Conservation (phyloP, 2,888 invertebrate genomes). For the Charanyca ferruginea region DNA sequence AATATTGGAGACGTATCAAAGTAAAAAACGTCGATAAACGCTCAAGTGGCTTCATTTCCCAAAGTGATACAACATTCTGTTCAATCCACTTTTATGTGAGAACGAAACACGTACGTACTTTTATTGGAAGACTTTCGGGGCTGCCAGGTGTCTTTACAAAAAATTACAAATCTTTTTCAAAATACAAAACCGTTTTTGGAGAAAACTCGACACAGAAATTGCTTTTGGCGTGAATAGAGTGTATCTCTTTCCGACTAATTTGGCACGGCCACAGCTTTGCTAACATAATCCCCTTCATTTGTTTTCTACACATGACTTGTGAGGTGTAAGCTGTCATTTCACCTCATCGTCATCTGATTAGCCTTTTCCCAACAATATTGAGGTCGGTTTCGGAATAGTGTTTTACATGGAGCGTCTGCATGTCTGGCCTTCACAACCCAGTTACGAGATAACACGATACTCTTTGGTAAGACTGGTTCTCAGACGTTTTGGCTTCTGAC, state of each 20-base stretch:
- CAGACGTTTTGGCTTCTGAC: too few relatives aligned
- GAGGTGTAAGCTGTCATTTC: too few relatives aligned
- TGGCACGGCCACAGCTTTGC: neutral
- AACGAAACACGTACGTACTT: constrained; percentile 65
- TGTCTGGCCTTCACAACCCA: too few relatives aligned
- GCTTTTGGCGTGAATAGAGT: neutral
- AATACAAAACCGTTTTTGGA: constrained; percentile 32
- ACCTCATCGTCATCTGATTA: too few relatives aligned
- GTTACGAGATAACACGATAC: too few relatives aligned
- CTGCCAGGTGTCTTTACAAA: constrained; percentile 52
- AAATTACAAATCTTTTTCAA: constrained; percentile 49
- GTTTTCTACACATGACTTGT: neutral
- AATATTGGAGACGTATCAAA: constrained; percentile 69
- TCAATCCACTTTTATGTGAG: constrained; percentile 75
- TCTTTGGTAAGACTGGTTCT: too few relatives aligned
- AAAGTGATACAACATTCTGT: constrained; percentile 79
- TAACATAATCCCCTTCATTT: neutral
- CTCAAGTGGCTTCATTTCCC: constrained; percentile 78
- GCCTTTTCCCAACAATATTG: too few relatives aligned
- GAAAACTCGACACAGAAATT: neutral
- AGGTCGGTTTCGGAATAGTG: too few relatives aligned
- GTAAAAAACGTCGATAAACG: constrained; percentile 73
- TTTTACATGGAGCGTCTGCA: too few relatives aligned
- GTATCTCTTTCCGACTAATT: neutral
- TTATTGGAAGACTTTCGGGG: constrained; percentile 63